Conservation (phyloP, 1,140 invertebrate species). For the Intoshia linei region DNA sequence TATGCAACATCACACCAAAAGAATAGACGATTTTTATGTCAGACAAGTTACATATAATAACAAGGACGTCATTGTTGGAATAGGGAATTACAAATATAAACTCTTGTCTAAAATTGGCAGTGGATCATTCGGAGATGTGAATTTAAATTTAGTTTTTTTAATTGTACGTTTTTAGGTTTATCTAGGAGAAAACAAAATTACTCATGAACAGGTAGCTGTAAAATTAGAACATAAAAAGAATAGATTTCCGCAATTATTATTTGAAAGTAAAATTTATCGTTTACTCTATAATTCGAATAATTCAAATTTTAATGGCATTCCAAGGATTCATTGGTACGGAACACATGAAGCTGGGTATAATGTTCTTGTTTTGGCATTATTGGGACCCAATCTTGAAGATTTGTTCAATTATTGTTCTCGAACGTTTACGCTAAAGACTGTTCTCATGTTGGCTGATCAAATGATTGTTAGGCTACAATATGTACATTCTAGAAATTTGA, state of each 20-base stretch:
- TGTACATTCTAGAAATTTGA: slow-evolving; percentile 66
- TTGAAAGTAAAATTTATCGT: slow-evolving; percentile 8
- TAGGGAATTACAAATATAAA: slow-evolving; percentile 25
- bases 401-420: slow-evolving; percentile 8
- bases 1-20: too few relatives aligned
- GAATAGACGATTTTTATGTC: too few relatives aligned
- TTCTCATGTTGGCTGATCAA: slow-evolving; percentile 9
- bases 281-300: slow-evolving; percentile 6
- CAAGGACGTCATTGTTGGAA: too few relatives aligned
- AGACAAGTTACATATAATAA: too few relatives aligned
- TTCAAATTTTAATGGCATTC: background rate
- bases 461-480: slow-evolving; percentile 45
- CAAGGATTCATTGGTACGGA: slow-evolving; percentile 4
- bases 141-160: too few relatives aligned
- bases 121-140: slow-evolving; percentile 23
- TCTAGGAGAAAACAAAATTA: slow-evolving; percentile 2
- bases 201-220: slow-evolving; percentile 4
- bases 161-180: too few relatives aligned
- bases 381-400: slow-evolving; percentile 9
- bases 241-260: slow-evolving; percentile 5
- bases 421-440: slow-evolving; percentile 10
- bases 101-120: slow-evolving; percentile 22
- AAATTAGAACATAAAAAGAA: slow-evolving; percentile 5
- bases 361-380: slow-evolving; percentile 9
- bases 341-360: slow-evolving; percentile 7